Percentiles rank a stretch among this genome's conserved stretches.
phyloP scores from a whole-genome alignment of 2,113 vertebrate genomes.

The Falcunculus frontatus region DNA sequence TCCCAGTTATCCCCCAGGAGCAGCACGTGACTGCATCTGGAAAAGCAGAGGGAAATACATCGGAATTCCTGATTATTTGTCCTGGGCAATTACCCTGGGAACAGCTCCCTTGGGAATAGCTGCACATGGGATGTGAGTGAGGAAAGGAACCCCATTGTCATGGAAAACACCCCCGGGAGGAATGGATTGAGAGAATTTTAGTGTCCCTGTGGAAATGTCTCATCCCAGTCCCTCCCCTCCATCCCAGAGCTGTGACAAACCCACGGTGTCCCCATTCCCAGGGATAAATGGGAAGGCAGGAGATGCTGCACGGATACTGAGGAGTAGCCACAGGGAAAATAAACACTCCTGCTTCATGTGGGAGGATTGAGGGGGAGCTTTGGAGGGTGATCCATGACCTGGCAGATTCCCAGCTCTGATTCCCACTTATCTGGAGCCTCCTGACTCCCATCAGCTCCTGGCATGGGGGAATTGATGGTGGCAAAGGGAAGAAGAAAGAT shows the following conservation, averaged over 20 bases:
- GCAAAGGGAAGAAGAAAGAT: background rate
- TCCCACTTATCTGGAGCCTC: background rate
- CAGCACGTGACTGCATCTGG: background rate
- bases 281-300: background rate
- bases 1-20: background rate
- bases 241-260: background rate
- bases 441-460: background rate
- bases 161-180: background rate
- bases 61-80: background rate
- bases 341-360: background rate
- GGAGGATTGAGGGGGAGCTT: background rate
- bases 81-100: background rate
- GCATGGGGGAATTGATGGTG: background rate
- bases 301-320: background rate
- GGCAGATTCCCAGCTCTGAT: background rate
- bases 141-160: background rate
- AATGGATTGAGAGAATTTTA: background rate
- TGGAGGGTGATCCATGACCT: background rate
- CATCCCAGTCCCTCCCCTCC: background rate
- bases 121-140: background rate
- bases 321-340: background rate
- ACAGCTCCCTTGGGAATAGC: background rate
- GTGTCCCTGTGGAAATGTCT: background rate
- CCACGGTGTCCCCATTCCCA: accelerated
- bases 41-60: background rate